Evolutionary conservation across 2,113 vertebrate species (phyloP).

Genomic region (Synchiropus splendidus): DNA sequence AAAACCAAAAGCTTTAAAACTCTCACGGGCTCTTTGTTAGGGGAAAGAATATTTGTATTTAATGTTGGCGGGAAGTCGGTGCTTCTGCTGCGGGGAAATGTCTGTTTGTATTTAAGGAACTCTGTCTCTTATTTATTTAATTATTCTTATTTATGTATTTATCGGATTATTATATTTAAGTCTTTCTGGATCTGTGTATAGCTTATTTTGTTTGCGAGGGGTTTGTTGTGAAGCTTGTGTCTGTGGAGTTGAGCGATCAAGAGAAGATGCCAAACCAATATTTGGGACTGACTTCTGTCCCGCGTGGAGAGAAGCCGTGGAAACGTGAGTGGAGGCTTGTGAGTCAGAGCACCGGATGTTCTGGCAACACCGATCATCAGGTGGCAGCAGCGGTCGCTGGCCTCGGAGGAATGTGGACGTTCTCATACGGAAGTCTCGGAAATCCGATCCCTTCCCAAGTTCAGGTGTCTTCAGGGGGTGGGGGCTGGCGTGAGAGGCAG

Average conservation of each 20-base stretch:
- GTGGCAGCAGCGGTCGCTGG: too few species aligned
- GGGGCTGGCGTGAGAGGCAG: too few species aligned
- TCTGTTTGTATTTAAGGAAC: slow-evolving; percentile 58
- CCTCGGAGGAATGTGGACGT: too few species aligned
- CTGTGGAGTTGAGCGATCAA: slow-evolving; percentile 26
- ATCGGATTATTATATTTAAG: slow-evolving; percentile 62
- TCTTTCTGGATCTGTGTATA: slow-evolving; percentile 52
- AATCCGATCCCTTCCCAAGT: too few species aligned
- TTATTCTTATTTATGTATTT: slow-evolving; percentile 67
- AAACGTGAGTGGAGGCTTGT: too few species aligned
- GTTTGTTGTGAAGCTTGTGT: slow-evolving; percentile 43
- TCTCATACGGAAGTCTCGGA: too few species aligned
- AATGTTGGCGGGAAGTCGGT: slow-evolving; percentile 53
- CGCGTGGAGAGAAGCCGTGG: too few species aligned
- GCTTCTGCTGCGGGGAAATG: slow-evolving; percentile 31
- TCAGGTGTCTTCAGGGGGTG: too few species aligned
- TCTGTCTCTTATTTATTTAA: slow-evolving; percentile 60
- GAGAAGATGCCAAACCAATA: slow-evolving; percentile 50
- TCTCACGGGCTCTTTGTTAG: slow-evolving; percentile 61
- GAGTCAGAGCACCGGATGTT: too few species aligned
- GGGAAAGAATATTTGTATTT: slow-evolving; percentile 58
- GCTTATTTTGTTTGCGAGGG: slow-evolving; percentile 35
- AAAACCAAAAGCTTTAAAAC: slow-evolving; percentile 83
- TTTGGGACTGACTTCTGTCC: slow-evolving; percentile 9
- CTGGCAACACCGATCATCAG: too few species aligned